phyloP scores from a whole-genome alignment of 2,888 invertebrate species.

The Steinernema scapterisci region DNA sequence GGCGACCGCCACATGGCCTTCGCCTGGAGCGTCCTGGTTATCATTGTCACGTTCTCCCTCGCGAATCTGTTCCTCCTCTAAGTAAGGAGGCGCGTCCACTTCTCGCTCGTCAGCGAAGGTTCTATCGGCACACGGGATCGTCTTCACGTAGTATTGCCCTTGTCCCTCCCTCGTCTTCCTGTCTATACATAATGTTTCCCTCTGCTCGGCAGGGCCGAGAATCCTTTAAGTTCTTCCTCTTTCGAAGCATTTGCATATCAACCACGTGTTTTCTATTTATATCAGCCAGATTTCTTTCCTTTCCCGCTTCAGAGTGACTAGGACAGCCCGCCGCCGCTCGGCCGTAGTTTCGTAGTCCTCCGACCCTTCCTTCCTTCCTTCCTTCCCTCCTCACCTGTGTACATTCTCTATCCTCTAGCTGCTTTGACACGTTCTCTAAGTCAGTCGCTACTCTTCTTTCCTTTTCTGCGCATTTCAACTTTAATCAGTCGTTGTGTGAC shows the following conservation, averaged over 20 bases:
- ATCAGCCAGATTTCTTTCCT: conserved; percentile 20
- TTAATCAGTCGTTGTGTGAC: not conserved
- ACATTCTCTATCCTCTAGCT: conserved; percentile 22
- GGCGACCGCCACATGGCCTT: conserved; percentile 14
- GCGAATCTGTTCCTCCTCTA: conserved; percentile 23
- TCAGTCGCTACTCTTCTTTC: not conserved
- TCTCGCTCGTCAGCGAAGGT: conserved; percentile 3
- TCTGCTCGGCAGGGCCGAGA: conserved; percentile 26
- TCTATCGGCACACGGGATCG: conserved; percentile 24
- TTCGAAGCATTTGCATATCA: conserved; percentile 32
- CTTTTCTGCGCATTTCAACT: not conserved
- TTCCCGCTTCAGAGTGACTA: conserved; percentile 11
- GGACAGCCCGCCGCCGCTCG: not conserved
- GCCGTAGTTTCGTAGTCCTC: not conserved
- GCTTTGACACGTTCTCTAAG: conserved; percentile 22
- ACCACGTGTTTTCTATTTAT: conserved; percentile 1
- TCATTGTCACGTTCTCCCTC: conserved; percentile 14
- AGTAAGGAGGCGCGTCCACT: not conserved
- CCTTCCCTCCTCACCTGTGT: not conserved
- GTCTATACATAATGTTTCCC: conserved; percentile 28
- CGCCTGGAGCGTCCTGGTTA: conserved; percentile 20
- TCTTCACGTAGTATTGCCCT: conserved; percentile 8
- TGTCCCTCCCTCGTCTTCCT: not conserved
- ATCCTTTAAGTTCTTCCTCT: not conserved
- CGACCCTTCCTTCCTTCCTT: too few species aligned